Percentiles rank a stretch among this genome's conserved stretches.
These are phyloP conservation scores for Pseudochaenichthys georgianus DNA, from an alignment of 2,797 vertebrate species.

Conservation along the genomic window DNA sequence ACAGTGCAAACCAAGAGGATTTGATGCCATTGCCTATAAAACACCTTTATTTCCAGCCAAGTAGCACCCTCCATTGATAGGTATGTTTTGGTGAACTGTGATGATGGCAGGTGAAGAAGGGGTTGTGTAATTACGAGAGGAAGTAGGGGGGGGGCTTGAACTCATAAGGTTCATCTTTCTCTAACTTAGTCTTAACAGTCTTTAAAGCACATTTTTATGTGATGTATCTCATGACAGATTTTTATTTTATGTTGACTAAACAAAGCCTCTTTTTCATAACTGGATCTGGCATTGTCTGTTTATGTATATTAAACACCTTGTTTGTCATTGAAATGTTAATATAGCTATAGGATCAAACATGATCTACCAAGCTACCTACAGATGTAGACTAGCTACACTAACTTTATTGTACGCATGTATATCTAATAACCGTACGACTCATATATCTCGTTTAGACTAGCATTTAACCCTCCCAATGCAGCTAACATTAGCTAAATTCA, in stretches of 20 bases:
- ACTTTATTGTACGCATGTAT: too few relatives aligned
- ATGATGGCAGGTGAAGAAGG: background rate
- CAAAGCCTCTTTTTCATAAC: too few relatives aligned
- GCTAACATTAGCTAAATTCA: conserved; percentile 29
- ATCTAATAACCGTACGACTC: background rate
- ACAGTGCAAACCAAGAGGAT: background rate
- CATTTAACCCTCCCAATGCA: background rate
- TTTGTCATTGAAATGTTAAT: too few relatives aligned
- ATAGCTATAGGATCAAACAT: background rate
- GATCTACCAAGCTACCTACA: background rate
- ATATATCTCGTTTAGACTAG: background rate
- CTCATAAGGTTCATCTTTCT: background rate
- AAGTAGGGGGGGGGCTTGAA: background rate
- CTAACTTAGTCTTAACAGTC: too few relatives aligned
- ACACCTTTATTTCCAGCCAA: background rate
- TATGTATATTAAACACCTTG: too few relatives aligned
- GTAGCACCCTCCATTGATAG: background rate
- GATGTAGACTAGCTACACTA: background rate
- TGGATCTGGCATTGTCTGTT: too few relatives aligned
- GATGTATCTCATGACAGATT: too few relatives aligned
- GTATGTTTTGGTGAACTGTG: background rate
- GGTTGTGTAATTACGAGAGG: background rate
- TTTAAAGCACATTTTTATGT: too few relatives aligned
- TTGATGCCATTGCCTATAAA: background rate
- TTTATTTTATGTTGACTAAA: too few relatives aligned